Evolutionary conservation across 2,797 vertebrate species (phyloP), one percentile per base, ranked within the genome.

Genomic region (Chaetophractus vellerosus): DNA sequence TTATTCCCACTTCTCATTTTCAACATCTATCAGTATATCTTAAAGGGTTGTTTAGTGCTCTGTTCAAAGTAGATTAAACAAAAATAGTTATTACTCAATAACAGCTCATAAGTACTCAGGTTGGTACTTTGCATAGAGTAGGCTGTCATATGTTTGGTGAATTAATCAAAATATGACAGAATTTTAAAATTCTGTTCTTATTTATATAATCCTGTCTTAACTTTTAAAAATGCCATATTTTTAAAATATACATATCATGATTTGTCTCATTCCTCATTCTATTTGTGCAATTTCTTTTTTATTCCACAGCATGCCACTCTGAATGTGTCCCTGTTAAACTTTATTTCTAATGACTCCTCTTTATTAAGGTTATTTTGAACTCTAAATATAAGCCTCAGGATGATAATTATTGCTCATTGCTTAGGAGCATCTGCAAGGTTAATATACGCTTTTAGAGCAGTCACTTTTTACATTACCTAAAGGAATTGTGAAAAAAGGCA

Each of bases 341-440:
- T 90, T 87, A 66, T 81, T 89, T 85, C 45, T 85, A 28, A 36
- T 75, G 66, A 55, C 11, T 92, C 33, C 3, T 66, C 28, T 78
- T 66, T 89, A 45, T 45, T 48, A 52, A 66, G 31, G 19, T 68
- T 41, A 50, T 79, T 96, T 88, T 79, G 31, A 80, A 84, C 59
- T 72, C 24, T 94, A n/a, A 91, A 28, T n/a, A 16, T 79, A 88
- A 59, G 23, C 41, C 38, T 63, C 48, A 91, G 10, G 48, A 45
- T 57, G 9, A 24, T n/a, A 61, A 24, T 23, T 36, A 18, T 36
- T 59, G 33, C 28, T 66, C 24, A 66, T 87, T 31, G 21, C 0
- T 85, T 83, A 66, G 18, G 12, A 16, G 61, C 15, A 80, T 88
- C 23, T 80, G 33, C 28, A 80, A 84, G 91, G 50, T 36, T 66